Conservation (phyloP, 2,113 vertebrate species). For the Verasper variegatus region DNA sequence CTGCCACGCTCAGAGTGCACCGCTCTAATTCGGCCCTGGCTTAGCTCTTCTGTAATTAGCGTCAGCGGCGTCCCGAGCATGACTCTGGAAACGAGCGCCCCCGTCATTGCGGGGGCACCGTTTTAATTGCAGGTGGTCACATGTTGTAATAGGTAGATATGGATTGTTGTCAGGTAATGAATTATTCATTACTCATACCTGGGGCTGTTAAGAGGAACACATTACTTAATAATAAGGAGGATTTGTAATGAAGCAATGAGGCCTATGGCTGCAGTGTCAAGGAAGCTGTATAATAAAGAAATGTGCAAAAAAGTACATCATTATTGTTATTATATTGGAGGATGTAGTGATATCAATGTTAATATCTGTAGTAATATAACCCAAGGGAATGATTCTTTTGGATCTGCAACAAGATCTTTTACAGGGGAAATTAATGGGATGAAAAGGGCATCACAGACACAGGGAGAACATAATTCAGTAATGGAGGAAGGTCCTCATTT, state of each 20-base stretch:
- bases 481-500: conserved; percentile 14
- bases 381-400: neutral
- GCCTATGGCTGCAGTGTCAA: neutral
- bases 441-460: conserved; percentile 1
- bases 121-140: conserved; percentile 52
- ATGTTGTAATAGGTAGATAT: conserved; percentile 45
- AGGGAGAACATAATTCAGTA: conserved; percentile 1
- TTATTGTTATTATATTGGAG: neutral
- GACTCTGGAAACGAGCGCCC: conserved; percentile 5
- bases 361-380: neutral
- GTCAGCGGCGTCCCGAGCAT: conserved; percentile 5
- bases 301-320: neutral
- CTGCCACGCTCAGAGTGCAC: conserved; percentile 24
- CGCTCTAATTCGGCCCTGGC: conserved; percentile 52
- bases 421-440: neutral
- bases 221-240: conserved; percentile 20
- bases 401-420: neutral
- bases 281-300: neutral
- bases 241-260: conserved; percentile 1
- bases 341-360: neutral
- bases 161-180: conserved; percentile 39
- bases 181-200: conserved; percentile 42
- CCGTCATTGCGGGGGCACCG: conserved; percentile 2
- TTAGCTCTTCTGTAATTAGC: conserved; percentile 51
- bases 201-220: conserved; percentile 13